Conservation (phyloP, 1,140 invertebrate species). For the Mizuhopecten yessoensis region DNA sequence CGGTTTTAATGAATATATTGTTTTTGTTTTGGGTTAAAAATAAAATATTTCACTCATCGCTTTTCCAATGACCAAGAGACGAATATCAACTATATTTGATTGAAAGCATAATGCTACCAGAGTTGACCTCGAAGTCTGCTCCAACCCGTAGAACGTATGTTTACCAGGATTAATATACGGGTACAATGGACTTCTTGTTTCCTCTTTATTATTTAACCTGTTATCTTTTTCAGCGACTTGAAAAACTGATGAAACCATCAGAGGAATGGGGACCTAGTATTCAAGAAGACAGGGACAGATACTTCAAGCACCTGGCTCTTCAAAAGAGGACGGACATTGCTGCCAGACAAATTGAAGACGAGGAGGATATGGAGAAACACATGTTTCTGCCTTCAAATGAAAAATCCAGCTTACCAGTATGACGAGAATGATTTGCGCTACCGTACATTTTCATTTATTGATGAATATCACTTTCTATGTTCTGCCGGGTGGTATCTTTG, state of each 20-base stretch:
- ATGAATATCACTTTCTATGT: background rate
- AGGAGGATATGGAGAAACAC: background rate
- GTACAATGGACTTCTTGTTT: no score
- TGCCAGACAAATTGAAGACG: background rate
- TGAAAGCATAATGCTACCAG: no score
- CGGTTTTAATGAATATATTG: no score
- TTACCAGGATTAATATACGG: no score
- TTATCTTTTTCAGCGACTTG: constrained; percentile 68
- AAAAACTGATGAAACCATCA: constrained; percentile 68
- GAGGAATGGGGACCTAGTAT: constrained; percentile 75
- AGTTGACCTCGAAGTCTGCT: no score
- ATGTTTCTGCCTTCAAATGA: background rate
- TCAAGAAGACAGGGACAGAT: constrained; percentile 70
- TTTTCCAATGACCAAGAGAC: no score
- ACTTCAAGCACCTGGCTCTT: constrained; percentile 63
- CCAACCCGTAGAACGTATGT: no score
- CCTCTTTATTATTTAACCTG: no score
- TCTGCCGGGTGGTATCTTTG: no score
- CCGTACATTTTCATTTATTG: background rate
- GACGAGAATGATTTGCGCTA: background rate
- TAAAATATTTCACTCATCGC: no score
- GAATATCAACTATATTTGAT: no score
- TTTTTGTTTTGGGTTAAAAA: no score
- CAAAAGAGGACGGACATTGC: constrained; percentile 31
- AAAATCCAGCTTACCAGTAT: background rate